Evolutionary conservation across 2,113 vertebrate species (phyloP), one percentile per base, ranked within the genome.

Genomic region (Xerus inauris): DNA sequence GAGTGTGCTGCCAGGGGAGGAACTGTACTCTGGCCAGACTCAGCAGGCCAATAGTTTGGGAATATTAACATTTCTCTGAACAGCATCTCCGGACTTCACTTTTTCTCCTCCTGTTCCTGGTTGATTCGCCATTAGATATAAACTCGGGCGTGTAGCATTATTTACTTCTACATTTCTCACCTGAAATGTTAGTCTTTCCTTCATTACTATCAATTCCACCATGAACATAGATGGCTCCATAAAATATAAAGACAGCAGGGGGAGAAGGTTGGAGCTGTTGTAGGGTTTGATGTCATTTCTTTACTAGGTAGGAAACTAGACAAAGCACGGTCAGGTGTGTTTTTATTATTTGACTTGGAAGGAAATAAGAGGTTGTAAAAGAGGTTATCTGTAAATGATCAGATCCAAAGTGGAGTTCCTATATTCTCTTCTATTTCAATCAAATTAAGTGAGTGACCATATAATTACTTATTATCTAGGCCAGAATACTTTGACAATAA

Each of bases 121-220:
- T 67, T 92, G 77, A 92, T 76, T 54, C 22, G 62, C 94, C 64
- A 49, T 38, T 62, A 76, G 59, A 64, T 62, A 92, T 32, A 94
- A 96, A 96, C 80, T 77, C 47, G 77, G 88, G 71, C 64, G 57
- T 13, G 9, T 16, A 92, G 35, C 49, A 16, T 49, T 96, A 67
- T 94, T 92, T 95, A 75, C 94, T 94, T 95, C 81, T 72, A 71
- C 54, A 79, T 82, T 88, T 94, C 81, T 93, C 85, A 86, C 45
- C 72, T 2, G 30, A 94, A 92, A 90, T n/a, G 28, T 85, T 96
- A 54, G 12, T 96, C 93, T 95, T 85, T 91, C 82, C 89, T 84
- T 97, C 28, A 45, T 95, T 97, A 79, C 88, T 88, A 84, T 89
- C 77, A 90, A 45, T 77, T 92, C 64, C 72, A 88, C 81, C 30